Evolutionary conservation across 2,113 vertebrate species (phyloP).

Genomic region (Pangasianodon hypophthalmus): DNA sequence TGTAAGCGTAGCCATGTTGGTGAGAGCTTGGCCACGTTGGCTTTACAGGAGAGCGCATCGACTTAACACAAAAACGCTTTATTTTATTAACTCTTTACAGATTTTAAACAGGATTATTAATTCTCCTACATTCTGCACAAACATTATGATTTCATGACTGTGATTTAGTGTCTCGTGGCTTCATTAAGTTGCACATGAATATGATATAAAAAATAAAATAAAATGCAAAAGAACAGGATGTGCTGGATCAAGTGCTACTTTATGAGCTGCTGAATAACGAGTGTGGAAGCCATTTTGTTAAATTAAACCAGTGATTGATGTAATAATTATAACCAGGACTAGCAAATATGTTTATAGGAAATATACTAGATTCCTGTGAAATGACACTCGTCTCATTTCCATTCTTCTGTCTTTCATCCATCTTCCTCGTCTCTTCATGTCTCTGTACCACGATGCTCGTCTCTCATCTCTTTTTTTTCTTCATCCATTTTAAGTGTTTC

Average conservation of each 20-base stretch:
- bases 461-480: not conserved
- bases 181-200: not conserved
- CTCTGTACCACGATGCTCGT: not conserved
- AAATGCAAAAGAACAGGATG: no score
- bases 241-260: not conserved
- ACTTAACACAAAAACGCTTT: no score
- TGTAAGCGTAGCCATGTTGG: no score
- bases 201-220: not conserved
- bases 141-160: not conserved
- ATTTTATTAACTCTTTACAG: not conserved
- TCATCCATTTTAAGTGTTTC: not conserved
- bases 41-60: no score
- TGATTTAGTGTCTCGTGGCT: not conserved
- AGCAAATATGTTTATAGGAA: not conserved
- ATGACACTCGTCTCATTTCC: not conserved
- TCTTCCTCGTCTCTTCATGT: not conserved
- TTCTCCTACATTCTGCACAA: not conserved
- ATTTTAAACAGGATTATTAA: no score
- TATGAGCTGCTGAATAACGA: not conserved
- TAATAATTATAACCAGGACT: not conserved
- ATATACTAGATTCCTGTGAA: no score
- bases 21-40: no score
- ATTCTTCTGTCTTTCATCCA: conserved; percentile 15
- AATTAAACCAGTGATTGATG: not conserved
- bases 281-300: not conserved